A percentile compares a stretch with the other conserved stretches of the same genome.
Conservation (phyloP, 1,140 invertebrate species). For the Microplitis mediator region DNA sequence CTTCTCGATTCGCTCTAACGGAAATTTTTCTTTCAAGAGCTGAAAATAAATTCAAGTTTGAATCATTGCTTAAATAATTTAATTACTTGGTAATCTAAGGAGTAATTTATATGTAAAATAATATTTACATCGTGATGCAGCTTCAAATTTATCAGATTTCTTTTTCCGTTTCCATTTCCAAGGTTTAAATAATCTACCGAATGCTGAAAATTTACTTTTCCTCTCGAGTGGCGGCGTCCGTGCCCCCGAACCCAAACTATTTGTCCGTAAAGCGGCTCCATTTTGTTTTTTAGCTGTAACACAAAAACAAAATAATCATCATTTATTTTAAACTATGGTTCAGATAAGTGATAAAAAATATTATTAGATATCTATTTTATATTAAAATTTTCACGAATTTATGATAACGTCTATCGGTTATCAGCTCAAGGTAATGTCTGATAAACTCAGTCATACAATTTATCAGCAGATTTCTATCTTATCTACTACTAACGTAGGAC, state of each 20-base stretch:
- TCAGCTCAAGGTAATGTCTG: not conserved
- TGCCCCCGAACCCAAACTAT: slow-evolving; percentile 79
- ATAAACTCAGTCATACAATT: too few species aligned
- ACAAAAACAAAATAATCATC: slow-evolving; percentile 41
- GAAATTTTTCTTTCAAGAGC: slow-evolving; percentile 97
- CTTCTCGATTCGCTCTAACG: slow-evolving; percentile 93
- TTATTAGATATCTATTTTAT: too few species aligned
- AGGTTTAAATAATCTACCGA: slow-evolving; percentile 94
- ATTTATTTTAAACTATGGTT: too few species aligned
- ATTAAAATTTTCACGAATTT: not conserved
- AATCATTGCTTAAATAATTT: not conserved
- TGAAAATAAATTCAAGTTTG: slow-evolving; percentile 55
- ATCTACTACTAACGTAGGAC: not conserved
- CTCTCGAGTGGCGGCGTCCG: slow-evolving; percentile 82
- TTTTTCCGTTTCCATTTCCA: slow-evolving; percentile 99
- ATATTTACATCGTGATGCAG: slow-evolving; percentile 89
- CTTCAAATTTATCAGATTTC: slow-evolving; percentile 97
- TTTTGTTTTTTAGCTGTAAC: slow-evolving; percentile 92
- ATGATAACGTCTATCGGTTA: not conserved
- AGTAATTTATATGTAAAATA: not conserved
- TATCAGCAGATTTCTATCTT: not conserved
- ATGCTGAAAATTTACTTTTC: slow-evolving; percentile 90
- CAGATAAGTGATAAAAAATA: too few species aligned
- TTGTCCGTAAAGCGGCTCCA: slow-evolving; percentile 84
- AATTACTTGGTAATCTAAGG: not conserved